Base-by-base conservation (phyloP, 2,888 invertebrate species). In the Andrena flavipes region DNA sequence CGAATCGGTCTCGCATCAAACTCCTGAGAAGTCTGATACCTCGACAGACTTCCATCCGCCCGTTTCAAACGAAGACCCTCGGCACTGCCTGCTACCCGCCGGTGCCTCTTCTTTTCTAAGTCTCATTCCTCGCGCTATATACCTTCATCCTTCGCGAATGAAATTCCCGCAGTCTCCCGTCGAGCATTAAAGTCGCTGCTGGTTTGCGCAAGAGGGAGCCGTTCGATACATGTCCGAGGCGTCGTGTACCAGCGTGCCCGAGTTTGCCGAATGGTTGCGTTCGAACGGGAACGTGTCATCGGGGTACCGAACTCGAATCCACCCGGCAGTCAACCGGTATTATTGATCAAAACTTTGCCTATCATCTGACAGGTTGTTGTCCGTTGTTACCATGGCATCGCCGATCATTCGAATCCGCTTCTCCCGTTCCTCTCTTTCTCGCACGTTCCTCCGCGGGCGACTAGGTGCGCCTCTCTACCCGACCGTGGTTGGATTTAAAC, bases 331-430 rank as follows among this genome's bases (percentile, higher is more conserved):
- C 92, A 93, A 92, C 90, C 85, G 84, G 87, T 91, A 90, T 94
- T 94, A 94, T 94, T 94, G 94, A 94, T 94, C 93, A 93, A 94
- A 93, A 93, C 88, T 93, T 92, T 93, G 84, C 92, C 93, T 92
- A 93, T 94, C 92, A 93, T 94, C 93, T 92, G 93, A 93, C 93
- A 93, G 92, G 92, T 94, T 94, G 94, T 94, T 94, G 93, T 93
- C 93, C 90, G 90, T 78, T 92, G 94, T 94, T 93, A 90, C 94
- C 93, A 94, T 94, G 93, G 93, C 86, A 86, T 90, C 85, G 88
- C 90, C 93, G 91, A 93, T 93, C 92, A 93, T 92, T 92, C 91
- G 90, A 92, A 92, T 92, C 74, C 77, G 69, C 80, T 84, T 71
- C 54, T 85, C 84, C 67, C 71, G 62, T 75, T 73, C 65, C 67